Evolutionary conservation across 2,888 invertebrate species (phyloP), one percentile per base, ranked within the genome.

Genomic region (Cheilosia urbana): DNA sequence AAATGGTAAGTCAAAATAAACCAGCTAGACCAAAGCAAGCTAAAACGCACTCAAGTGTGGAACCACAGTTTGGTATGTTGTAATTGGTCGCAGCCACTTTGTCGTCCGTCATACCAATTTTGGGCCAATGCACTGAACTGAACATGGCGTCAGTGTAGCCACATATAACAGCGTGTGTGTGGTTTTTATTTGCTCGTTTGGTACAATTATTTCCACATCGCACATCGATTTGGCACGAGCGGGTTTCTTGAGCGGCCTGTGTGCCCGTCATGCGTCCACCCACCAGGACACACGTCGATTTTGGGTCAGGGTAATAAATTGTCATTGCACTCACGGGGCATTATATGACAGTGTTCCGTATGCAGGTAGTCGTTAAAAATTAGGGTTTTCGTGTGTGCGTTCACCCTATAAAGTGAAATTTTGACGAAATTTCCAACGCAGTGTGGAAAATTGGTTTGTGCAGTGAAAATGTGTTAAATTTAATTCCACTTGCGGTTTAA

Each of bases 271-370:
- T 51, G 17, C 47, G 40, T 51, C 60, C 78, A 73, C 79, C 79
- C 60, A 80, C 75, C 51, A 21, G 85, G 85, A 85, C 85, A 76
- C 76, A 85, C 71, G 65, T 72, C 62, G 72, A 80, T 76, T 80
- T 76, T 66, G 62, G 85, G 85, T 85, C 80, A 80, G 60, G 80
- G 71, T 66, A 30, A 79, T 75, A 80, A 76, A 80, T 76, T 66
- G 66, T 40, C 63, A n/a, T 21, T 65, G 47, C 19, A 30, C n/a
- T n/a, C 30, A 40, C 40, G 42, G 63, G 37, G 66, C 66, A 68
- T 66, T 30, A 37, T 66, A 40, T 62, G 40, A 49, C 21, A 34
- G 42, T 75, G 40, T 34, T 21, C 34, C 19, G 55, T 30, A 17
- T 17, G 27, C 72, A 51, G 37, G 9, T 9, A 37, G 37, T 37